These are phyloP conservation scores for Aquatica leii DNA, from an alignment of 2,888 invertebrate species.

Conservation along the genomic window DNA sequence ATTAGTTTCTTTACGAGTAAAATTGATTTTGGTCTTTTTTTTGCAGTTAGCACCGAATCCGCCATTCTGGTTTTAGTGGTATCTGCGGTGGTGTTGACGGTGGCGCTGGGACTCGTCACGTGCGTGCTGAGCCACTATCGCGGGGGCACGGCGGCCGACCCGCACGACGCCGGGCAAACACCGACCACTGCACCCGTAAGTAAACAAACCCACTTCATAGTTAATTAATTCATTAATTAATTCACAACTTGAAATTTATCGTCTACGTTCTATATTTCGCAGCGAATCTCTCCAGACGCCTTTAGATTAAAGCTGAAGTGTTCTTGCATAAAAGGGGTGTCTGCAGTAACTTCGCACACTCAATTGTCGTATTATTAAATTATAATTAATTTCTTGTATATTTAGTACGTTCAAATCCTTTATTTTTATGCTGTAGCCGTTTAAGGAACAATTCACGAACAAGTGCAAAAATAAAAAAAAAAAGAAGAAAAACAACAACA, in stretches of 20 bases:
- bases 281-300: constrained; percentile 3
- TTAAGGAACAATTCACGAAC: no score
- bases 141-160: constrained; percentile 56
- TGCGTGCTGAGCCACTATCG: constrained; percentile 70
- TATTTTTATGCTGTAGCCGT: no score
- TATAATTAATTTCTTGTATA: no score
- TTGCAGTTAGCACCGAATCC: constrained; percentile 54
- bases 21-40: constrained; percentile 32
- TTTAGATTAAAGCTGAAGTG: constrained; percentile 12
- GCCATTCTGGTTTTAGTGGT: constrained; percentile 54
- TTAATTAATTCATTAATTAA: constrained; percentile 30
- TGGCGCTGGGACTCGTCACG: constrained; percentile 61
- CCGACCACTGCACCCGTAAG: constrained; percentile 60
- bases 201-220: constrained; percentile 33
- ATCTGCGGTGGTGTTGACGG: constrained; percentile 54
- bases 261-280: constrained; percentile 19
- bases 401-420: no score
- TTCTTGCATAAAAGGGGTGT: constrained; percentile 5
- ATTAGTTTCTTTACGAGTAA: not conserved
- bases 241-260: constrained; percentile 18
- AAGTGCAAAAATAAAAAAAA: no score
- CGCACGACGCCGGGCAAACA: constrained; percentile 57
- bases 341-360: no score
- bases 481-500: no score
- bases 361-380: no score